These are phyloP conservation scores for Calidris pygmaea DNA, from an alignment of 2,113 vertebrate species.

Conservation along the genomic window DNA sequence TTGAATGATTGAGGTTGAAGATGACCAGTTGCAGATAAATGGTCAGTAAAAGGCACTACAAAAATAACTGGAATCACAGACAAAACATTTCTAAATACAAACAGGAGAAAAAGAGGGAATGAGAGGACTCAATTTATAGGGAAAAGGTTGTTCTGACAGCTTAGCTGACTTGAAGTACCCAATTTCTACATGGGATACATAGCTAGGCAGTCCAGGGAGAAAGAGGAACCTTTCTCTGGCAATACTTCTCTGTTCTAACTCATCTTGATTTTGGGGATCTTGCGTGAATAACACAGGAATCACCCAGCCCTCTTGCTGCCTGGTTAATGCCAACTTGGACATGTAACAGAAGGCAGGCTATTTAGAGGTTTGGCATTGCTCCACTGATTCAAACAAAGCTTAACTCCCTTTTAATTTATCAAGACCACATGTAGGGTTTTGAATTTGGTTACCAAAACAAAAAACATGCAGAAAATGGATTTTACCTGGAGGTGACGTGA, in stretches of 20 bases:
- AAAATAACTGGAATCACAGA: neutral
- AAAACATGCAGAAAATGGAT: neutral
- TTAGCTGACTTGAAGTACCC: neutral
- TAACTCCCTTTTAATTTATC: neutral
- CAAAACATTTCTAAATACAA: neutral
- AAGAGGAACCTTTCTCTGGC: neutral
- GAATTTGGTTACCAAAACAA: neutral
- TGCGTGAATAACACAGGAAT: neutral
- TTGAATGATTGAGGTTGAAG: neutral
- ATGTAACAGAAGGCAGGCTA: neutral
- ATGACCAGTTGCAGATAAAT: neutral
- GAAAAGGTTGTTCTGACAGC: neutral
- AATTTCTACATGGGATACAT: neutral
- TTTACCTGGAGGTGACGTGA: constrained; percentile 77
- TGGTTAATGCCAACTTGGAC: neutral
- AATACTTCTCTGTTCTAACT: neutral
- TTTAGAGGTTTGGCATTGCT: neutral
- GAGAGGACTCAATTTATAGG: neutral
- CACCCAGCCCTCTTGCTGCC: neutral
- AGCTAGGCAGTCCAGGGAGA: neutral
- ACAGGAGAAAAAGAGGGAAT: neutral
- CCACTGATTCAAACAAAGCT: neutral
- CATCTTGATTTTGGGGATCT: neutral
- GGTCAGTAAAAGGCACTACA: neutral
- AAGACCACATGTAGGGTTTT: neutral